Base-by-base conservation (phyloP, 2,888 invertebrate species). In the Aphidoletes aphidimyza region DNA sequence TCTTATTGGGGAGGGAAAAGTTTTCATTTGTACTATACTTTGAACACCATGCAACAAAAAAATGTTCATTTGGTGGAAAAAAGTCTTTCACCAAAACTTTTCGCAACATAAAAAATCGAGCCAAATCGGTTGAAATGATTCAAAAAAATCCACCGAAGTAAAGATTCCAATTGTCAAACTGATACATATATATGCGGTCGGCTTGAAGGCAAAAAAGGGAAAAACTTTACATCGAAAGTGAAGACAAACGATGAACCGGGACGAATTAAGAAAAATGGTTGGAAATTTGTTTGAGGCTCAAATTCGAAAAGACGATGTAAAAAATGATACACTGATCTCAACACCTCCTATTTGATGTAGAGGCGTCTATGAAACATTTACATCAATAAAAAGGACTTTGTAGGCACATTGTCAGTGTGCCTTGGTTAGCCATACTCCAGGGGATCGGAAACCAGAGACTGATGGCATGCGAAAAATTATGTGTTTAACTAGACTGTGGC, bases 241-340 rank as follows among this genome's bases (percentile, higher is more conserved):
- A 2, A 5, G 30, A 69, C 30, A 30, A 69, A n/a, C 69, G 69
- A 69, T 69, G 30, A 69, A 69, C 34, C 69, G 69, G 14, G 69
- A n/a, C 69, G 69, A 69, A 69, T 69, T 69, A 69, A 69, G 69
- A 69, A 69, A 69, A 69, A 69, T 69, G 26, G 69, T 69, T 69
- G 26, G 69, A 69, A 69, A 69, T 69, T 69, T 69, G 69, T 69
- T 54, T 30, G 11, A 22, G 14, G 14, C 30, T n/a, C 30, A 30
- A 69, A 69, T 30, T 69, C 30, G 69, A 69, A n/a, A 69, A n/a
- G n/a, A n/a, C n/a, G n/a, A n/a, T n/a, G n/a, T n/a, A n/a, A 69
- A 69, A 69, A 69, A 30, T 69, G 69, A 69, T 69, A 69, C 69
- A 69, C 34, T 30, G 26, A 5, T 19, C 69, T 69, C 30, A 69